Evolutionary conservation across 2,888 invertebrate genomes (phyloP), one percentile per base, ranked within the genome.

Genomic region (Nephrocerus scutellatus): DNA sequence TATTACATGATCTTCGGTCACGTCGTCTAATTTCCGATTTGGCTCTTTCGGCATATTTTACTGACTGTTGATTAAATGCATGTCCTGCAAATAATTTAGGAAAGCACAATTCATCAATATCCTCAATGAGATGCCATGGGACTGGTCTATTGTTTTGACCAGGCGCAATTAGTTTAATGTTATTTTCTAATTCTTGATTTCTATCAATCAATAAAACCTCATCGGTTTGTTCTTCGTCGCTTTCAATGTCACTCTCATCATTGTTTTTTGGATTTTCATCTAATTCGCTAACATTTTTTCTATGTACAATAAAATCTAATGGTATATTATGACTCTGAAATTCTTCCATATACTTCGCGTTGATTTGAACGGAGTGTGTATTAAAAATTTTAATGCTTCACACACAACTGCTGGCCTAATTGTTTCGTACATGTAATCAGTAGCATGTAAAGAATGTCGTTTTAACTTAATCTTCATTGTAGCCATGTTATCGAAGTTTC

Each of bases 381-480:
- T 30, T 15, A 53, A 39, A 47, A 50, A 45, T 33, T 44, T 25
- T 16, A 55, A 35, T 39, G 52, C 52, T 25, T 50, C 36, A 30
- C 51, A 52, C 23, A 52, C 39, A 10, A 36, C 36, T 19, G 44
- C 41, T n/a, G 55, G 56, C 35, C 45, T 35, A 23, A 57, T 50
- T 4, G 52, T 50, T 52, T 58, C 54, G 41, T 46, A 51, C 53
- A 56, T 55, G 26, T 56, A 56, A 43, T 56, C 24, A 30, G 44
- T 43, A 39, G 44, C 30, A 38, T 57, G 51, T 16, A 46, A 36
- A 5, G 52, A 15, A 43, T 56, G 55, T 33, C 57, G 39, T 42
- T 55, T 60, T 15, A 57, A 43, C 49, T 54, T 45, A 10, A 56
- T 41, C 48, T 55, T 53, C n/a, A 59, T 44, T 6, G 52, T 53